Conservation (phyloP, 2,888 invertebrate species). For the Epistrophe grossulariae region DNA sequence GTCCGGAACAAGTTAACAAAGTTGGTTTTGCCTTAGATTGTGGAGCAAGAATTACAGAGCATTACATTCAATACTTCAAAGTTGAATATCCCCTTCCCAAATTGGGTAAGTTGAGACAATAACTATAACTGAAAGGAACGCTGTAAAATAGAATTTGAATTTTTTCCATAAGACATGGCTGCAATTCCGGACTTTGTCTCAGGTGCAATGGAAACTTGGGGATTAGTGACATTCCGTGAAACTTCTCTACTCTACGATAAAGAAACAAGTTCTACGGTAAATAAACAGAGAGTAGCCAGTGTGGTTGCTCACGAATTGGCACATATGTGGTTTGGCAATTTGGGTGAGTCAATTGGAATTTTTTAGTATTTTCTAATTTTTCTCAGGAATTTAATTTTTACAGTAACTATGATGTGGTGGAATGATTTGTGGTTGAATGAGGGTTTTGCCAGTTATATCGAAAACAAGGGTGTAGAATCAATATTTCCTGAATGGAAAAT, state of each 20-base stretch:
- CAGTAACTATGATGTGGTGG: conserved; percentile 97
- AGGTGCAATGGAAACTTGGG: conserved; percentile 99
- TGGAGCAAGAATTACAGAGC: conserved; percentile 90
- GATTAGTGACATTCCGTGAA: conserved; percentile 95
- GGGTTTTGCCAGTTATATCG: conserved; percentile 97
- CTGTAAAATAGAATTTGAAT: neutral
- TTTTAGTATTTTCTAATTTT: neutral
- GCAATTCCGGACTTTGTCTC: conserved; percentile 84
- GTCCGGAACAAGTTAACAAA: conserved; percentile 90
- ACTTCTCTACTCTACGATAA: conserved; percentile 91
- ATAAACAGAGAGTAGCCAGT: conserved; percentile 90
- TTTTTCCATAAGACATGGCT: conserved; percentile 80
- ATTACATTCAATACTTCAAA: conserved; percentile 93
- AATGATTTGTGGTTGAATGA: conserved; percentile 97
- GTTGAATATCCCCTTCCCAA: conserved; percentile 95
- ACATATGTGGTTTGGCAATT: conserved; percentile 97
- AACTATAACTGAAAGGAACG: neutral
- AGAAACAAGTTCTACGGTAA: conserved; percentile 88
- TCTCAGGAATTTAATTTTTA: conserved; percentile 78
- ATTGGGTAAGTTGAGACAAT: conserved; percentile 87
- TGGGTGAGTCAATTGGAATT: conserved; percentile 85
- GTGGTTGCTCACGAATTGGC: conserved; percentile 97
- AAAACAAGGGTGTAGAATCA: conserved; percentile 90
- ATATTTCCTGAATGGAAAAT: conserved; percentile 92
- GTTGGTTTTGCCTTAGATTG: conserved; percentile 91